These are phyloP conservation scores for Prionailurus viverrinus DNA, from an alignment of 2,113 vertebrate genomes.

Conservation along the genomic window DNA sequence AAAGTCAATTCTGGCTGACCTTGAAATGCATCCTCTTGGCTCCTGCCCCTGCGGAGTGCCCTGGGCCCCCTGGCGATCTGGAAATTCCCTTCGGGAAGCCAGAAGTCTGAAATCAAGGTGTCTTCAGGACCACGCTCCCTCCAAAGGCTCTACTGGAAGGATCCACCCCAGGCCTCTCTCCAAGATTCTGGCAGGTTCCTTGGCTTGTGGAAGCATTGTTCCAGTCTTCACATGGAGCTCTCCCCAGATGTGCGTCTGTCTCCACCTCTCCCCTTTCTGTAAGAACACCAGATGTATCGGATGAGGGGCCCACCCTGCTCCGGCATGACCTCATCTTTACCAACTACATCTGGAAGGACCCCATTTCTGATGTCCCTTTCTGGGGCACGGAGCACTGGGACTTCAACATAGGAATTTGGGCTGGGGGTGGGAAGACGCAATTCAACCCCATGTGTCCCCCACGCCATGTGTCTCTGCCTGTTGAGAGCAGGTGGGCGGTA, in stretches of 20 bases:
- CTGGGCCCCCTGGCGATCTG: fast-evolving
- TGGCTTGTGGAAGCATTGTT: too few species aligned
- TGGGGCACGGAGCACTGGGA: background rate
- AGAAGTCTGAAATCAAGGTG: background rate
- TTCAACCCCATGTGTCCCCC: background rate
- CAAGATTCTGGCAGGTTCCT: background rate
- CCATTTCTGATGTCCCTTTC: background rate
- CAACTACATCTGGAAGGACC: background rate
- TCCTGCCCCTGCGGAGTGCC: fast-evolving
- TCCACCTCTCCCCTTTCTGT: background rate
- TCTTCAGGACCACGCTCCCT: fast-evolving
- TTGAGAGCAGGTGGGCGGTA: fast-evolving
- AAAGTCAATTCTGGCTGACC: background rate
- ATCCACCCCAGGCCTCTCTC: background rate
- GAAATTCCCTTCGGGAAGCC: background rate
- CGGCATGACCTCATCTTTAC: background rate
- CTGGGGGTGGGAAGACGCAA: too few species aligned
- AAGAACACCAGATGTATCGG: background rate
- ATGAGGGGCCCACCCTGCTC: too few species aligned
- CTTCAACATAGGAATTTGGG: background rate
- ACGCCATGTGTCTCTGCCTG: background rate
- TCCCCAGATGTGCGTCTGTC: background rate
- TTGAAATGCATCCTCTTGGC: background rate
- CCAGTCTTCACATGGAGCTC: fast-evolving
- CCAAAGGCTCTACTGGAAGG: too few species aligned